Percentiles rank a stretch among this genome's conserved stretches.
Conservation (phyloP, 2,797 vertebrate genomes). For the Takifugu rubripes region DNA sequence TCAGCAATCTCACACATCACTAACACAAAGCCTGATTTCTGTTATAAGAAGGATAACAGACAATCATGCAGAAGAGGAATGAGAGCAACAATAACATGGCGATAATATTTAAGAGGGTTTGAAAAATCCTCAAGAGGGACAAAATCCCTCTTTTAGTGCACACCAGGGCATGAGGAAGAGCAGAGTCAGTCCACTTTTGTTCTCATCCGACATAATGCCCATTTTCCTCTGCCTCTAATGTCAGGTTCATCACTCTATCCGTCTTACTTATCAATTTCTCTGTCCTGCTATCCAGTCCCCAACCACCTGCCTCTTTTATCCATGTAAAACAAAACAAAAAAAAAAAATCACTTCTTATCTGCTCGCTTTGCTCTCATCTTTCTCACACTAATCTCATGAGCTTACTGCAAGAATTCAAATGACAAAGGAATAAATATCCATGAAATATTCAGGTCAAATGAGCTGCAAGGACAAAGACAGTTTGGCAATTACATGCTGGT, state of each 20-base stretch:
- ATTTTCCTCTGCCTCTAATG: slow-evolving; percentile 49
- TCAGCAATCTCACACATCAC: slow-evolving; percentile 31
- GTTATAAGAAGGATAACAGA: slow-evolving; percentile 51
- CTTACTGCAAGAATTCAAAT: slow-evolving; percentile 49
- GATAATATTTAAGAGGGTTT: slow-evolving; percentile 66
- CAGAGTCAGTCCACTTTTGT: slow-evolving; percentile 24
- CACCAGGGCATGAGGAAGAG: slow-evolving; percentile 32
- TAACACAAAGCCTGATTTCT: slow-evolving; percentile 26
- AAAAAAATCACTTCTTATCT: slow-evolving; percentile 52
- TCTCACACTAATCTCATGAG: slow-evolving; percentile 52
- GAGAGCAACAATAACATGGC: slow-evolving; percentile 58
- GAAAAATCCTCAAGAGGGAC: slow-evolving; percentile 59
- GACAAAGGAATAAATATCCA: slow-evolving; percentile 53
- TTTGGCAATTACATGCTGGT: slow-evolving; percentile 26
- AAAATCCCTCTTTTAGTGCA: slow-evolving; percentile 59
- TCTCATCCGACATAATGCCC: slow-evolving; percentile 54
- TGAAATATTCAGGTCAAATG: slow-evolving; percentile 49
- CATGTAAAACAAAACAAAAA: slow-evolving; percentile 10
- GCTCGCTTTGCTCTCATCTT: slow-evolving; percentile 39
- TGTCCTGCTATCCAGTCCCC: slow-evolving; percentile 27
- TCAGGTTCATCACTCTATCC: slow-evolving; percentile 55
- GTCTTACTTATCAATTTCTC: slow-evolving; percentile 54
- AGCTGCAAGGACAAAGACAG: slow-evolving; percentile 30
- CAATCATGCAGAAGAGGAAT: slow-evolving; percentile 25
- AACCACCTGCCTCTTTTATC: slow-evolving; percentile 29